phyloP scores from a whole-genome alignment of 2,888 invertebrate genomes.

The Tinea pellionella region DNA sequence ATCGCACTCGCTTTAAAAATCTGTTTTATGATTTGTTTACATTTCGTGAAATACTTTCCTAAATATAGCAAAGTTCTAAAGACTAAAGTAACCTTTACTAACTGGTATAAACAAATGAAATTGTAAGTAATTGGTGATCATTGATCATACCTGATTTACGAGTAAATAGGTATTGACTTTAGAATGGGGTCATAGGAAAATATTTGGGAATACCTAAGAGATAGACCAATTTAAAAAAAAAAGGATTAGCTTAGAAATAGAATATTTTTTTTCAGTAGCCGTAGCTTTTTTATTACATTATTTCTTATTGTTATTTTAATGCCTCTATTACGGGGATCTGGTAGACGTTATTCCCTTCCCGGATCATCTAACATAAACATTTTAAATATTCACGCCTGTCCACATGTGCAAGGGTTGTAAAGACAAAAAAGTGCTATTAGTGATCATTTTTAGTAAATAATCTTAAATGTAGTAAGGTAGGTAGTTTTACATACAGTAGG shows the following conservation, averaged over 20 bases:
- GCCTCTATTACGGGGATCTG: neutral
- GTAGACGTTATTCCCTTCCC: neutral
- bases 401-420: conserved; percentile 3
- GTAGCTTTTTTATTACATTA: too few species aligned
- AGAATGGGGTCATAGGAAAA: too few species aligned
- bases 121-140: neutral
- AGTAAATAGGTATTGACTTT: neutral
- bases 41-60: neutral
- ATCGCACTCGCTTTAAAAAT: neutral
- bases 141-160: neutral
- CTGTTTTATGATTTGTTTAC: neutral
- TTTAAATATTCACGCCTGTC: neutral
- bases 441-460: too few species aligned
- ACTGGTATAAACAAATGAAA: neutral
- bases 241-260: too few species aligned
- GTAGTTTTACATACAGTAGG: too few species aligned
- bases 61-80: neutral
- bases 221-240: too few species aligned
- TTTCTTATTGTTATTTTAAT: neutral
- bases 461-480: too few species aligned
- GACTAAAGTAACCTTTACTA: neutral
- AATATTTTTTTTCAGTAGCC: too few species aligned
- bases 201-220: too few species aligned
- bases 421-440: neutral
- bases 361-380: neutral